Base-by-base conservation (phyloP, 2,113 vertebrate species). In the Dicrurus megarhynchus region DNA sequence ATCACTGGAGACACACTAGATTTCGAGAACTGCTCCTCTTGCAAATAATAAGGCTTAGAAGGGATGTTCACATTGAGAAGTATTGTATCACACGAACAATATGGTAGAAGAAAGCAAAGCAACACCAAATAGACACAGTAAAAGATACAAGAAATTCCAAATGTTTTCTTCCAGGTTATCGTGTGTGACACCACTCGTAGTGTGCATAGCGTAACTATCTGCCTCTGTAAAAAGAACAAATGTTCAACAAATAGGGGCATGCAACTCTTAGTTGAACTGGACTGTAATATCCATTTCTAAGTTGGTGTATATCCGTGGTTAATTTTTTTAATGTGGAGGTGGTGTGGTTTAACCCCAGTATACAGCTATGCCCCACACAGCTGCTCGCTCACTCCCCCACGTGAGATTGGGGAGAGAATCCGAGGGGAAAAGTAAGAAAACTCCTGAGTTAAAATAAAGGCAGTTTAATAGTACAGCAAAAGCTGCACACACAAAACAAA, bases 301-400 rank as follows among this genome's bases (percentile, higher is more conserved):
- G 33, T 35, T 56, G 26, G 4, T 9, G 5, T 41, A 5, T 81
- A 90, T 52, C 33, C 28, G n/a, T 68, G 28, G 14, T 55, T 71
- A 39, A 39, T 71, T 73, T 63, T 16, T 52, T 93, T 84, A 7
- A 68, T 74, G 33, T 52, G 46, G 23, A 28, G 46, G 5, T 33
- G 13, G 11, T 69, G 41, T 74, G 10, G 18, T 90, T 87, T 86
- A 86, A 83, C 30, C 10, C 3, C 57, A 26, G 9, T 9, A 35
- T n/a, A 24, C 37, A 90, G 28, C 24, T 56, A 26, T 87, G 27
- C 16, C 37, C 20, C 7, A n/a, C 16, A 5, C 22, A 83, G 35
- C 39, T 35, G 19, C 47, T 57, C 0, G 0, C n/a, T 60, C 5
- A 3, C 23, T 87, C 41, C 12, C 7, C 6, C 0, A 1, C 9